These are phyloP conservation scores for Corythornis madagascariensis DNA, from an alignment of 2,113 vertebrate species.

Conservation along the genomic window DNA sequence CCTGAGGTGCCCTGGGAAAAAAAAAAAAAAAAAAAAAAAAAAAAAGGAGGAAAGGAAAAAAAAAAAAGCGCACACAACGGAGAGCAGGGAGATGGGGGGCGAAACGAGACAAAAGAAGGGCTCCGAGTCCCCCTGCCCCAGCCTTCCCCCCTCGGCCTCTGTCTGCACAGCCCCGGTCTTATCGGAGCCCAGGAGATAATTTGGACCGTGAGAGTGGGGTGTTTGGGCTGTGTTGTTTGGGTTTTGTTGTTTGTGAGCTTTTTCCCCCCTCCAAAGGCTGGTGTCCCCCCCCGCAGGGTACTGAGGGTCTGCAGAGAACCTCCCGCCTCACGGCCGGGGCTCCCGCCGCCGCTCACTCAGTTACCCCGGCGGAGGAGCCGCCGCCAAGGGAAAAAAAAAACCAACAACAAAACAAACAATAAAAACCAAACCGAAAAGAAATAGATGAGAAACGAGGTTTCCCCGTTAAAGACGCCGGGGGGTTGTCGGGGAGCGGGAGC, in stretches of 20 bases:
- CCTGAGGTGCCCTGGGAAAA: neutral
- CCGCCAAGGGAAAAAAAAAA: neutral
- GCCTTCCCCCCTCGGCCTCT: neutral
- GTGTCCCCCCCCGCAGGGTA: too few relatives aligned
- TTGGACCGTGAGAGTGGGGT: neutral
- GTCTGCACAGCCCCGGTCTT: slow-evolving; percentile 22
- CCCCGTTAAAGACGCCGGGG: neutral
- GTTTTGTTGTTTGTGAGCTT: neutral
- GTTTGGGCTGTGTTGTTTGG: neutral
- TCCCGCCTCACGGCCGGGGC: neutral
- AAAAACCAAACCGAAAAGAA: neutral
- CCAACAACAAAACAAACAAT: too few relatives aligned
- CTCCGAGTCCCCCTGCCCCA: neutral
- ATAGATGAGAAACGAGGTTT: neutral
- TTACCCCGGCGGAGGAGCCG: neutral
- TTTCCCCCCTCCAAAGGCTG: neutral
- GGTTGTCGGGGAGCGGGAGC: neutral
- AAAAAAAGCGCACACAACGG: accelerated
- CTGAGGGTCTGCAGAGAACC: too few relatives aligned
- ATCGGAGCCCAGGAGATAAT: slow-evolving; percentile 57
- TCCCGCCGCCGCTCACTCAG: neutral
- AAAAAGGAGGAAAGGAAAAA: neutral
- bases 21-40: neutral
- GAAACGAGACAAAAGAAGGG: slow-evolving; percentile 7
- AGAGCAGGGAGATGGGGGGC: neutral